Evolutionary conservation across 2,888 invertebrate genomes (phyloP).

Genomic region (Artemia sinica): DNA sequence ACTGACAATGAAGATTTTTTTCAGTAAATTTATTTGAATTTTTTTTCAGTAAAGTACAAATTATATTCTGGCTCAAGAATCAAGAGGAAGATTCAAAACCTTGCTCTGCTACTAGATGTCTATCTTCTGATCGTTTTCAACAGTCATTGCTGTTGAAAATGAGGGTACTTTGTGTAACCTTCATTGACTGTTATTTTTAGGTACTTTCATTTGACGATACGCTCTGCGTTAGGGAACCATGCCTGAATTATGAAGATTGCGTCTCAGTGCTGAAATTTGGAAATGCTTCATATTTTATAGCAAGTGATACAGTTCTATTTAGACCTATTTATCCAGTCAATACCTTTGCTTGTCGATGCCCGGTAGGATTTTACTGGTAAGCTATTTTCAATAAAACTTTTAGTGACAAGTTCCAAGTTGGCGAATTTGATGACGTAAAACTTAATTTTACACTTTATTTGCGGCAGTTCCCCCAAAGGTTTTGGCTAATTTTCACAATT

Average conservation of each 20-base stretch:
- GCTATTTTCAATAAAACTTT: slow-evolving; percentile 20
- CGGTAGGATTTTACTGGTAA: slow-evolving; percentile 69
- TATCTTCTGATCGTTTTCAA: too few species aligned
- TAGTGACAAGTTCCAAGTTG: neutral
- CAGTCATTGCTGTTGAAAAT: too few species aligned
- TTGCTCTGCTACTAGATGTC: too few species aligned
- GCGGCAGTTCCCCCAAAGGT: too few species aligned
- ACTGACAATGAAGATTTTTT: too few species aligned
- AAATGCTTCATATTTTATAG: slow-evolving; percentile 73
- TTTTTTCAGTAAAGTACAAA: too few species aligned
- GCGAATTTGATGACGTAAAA: slow-evolving; percentile 1
- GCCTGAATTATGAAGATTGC: slow-evolving; percentile 82
- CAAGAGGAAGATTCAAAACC: too few species aligned
- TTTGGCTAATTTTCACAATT: too few species aligned
- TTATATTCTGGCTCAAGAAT: too few species aligned
- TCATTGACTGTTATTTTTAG: slow-evolving; percentile 31
- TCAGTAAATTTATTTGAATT: too few species aligned
- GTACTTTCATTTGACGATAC: slow-evolving; percentile 91
- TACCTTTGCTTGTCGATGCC: slow-evolving; percentile 77
- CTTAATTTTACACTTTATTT: neutral
- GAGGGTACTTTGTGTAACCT: too few species aligned
- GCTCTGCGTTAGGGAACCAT: slow-evolving; percentile 83
- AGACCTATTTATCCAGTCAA: slow-evolving; percentile 86
- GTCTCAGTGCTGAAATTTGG: slow-evolving; percentile 77
- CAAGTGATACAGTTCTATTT: slow-evolving; percentile 73